Base-by-base conservation (phyloP, 2,797 vertebrate genomes). In the Takifugu ocellatus region DNA sequence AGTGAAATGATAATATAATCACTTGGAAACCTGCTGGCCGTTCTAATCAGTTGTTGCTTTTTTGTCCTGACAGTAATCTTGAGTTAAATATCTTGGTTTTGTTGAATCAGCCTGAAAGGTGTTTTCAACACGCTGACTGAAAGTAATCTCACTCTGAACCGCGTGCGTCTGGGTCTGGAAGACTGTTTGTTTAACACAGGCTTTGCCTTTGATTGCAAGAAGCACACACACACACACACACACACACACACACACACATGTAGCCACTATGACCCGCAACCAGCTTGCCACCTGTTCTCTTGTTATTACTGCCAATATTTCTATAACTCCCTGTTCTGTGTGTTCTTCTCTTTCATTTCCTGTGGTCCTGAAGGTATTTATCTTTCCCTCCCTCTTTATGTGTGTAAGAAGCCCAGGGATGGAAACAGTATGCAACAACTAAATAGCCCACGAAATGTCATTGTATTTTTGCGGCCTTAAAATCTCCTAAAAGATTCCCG, bases 301-400 rank as follows among this genome's bases (percentile, higher is more conserved):
- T 85, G 77, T 74, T 82, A 70, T 84, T 87, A 76, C 64, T 75
- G 75, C 75, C 78, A 82, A 85, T 84, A 75, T 79, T 86, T 63
- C 79, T 66, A 42, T 74, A 80, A 78, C 72, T 76, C 74, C 69
- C 74, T 39, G 51, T 76, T 79, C 81, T 75, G 71, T 61, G 45
- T 12, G 59, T 67, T 64, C 70, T 68, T 75, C 52, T 54, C 54
- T 68, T 77, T 81, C 49, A 82, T 86, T 66, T 79, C 83, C 73
- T 70, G 65, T 66, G 49, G 25, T 73, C 61, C 58, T 56, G 5
- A 47, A 48, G 42, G 55, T 66, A 46, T 78, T 64, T 68, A 50
- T 68, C 54, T 62, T 51, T 51, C 60, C 53, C 51, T 56, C 16
- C 51, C 33, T 49, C 24, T 51, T 46, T 17, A 0, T 46, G 9